Evolutionary conservation across 2,113 vertebrate genomes (phyloP), one percentile per base, ranked within the genome.

Genomic region (Oreochromis spilurus): DNA sequence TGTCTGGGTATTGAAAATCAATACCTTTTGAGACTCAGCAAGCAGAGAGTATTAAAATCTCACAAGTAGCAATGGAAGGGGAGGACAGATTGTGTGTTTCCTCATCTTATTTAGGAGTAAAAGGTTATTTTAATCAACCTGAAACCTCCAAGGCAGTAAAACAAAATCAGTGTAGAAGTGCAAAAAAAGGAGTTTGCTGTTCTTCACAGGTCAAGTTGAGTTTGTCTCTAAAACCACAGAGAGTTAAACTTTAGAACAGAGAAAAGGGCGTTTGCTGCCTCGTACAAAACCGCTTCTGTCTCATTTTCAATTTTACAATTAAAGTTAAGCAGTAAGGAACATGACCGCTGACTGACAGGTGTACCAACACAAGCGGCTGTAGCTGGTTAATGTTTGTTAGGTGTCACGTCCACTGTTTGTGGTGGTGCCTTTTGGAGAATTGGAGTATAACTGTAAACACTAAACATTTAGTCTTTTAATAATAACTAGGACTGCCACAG

Each of bases 401-500:
- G 70, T 3, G 4, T 50, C 45, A 77, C 6, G 6, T 50, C 26
- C 26, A 77, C 70, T 50, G 43, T 50, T 50, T 77, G 9, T 50
- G 5, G 17, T 29, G 9, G 43, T 75, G 70, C 24, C 24, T 50
- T 50, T 50, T 50, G 9, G 43, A 77, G 24, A 48, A 65, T n/a
- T 65, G 60, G 60, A n/a, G 60, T 6, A 19, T 19, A 77, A 75
- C 43, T 19, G 43, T 48, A 75, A 75, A 75, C 70, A 50, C 24
- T 75, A 29, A 29, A 50, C 6, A 31, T 77, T 50, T 77, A 77
- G 26, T 50, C 24, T 77, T 77, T 77, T n/a, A 77, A 77, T 50
- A 16, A 45, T n/a, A 45, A 77, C 24, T 77, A 31, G 43, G 70
- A 77, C 43, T 77, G 16, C 16, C 0, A 50, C 45, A 50, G 45